These are phyloP conservation scores for Pristionchus maxplancki DNA, from an alignment of 2,888 invertebrate species.

Conservation along the genomic window DNA sequence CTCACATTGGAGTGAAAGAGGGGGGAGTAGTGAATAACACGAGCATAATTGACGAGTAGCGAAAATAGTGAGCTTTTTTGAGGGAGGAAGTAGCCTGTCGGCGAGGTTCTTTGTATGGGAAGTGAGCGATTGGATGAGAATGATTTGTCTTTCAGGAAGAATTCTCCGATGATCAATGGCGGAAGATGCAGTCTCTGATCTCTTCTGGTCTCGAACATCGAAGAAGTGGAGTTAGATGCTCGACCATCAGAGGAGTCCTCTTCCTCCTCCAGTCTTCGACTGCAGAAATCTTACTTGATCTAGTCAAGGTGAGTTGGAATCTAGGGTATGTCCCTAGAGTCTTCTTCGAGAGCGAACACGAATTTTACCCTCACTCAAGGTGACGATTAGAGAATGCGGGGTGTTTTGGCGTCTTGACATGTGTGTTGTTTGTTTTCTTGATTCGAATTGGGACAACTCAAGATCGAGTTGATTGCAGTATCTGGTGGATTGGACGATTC, in stretches of 20 bases:
- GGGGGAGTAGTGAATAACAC: constrained; percentile 13
- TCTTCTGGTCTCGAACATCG: constrained; percentile 24
- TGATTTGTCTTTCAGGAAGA: background rate
- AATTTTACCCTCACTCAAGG: background rate
- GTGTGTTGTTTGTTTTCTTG: background rate
- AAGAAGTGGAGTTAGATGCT: constrained; percentile 16
- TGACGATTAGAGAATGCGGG: background rate
- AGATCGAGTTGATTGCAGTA: background rate
- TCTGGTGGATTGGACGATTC: constrained; percentile 46
- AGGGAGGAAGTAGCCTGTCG: background rate
- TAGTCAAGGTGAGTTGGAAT: constrained; percentile 48
- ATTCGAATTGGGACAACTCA: background rate
- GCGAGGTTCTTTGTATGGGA: background rate
- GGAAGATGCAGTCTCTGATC: constrained; percentile 26
- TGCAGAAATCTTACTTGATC: constrained; percentile 8
- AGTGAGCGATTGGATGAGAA: too few species aligned
- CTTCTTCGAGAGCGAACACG: too few species aligned
- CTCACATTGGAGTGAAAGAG: background rate
- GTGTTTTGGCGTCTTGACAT: background rate
- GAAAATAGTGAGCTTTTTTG: background rate
- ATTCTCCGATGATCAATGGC: constrained; percentile 41
- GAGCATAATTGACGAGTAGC: constrained; percentile 36
- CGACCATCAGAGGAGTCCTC: constrained; percentile 32
- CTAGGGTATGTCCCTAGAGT: too few species aligned
- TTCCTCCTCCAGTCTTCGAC: constrained; percentile 37